These are phyloP conservation scores for Alaudala cheleensis DNA, from an alignment of 2,113 vertebrate genomes.

Conservation along the genomic window DNA sequence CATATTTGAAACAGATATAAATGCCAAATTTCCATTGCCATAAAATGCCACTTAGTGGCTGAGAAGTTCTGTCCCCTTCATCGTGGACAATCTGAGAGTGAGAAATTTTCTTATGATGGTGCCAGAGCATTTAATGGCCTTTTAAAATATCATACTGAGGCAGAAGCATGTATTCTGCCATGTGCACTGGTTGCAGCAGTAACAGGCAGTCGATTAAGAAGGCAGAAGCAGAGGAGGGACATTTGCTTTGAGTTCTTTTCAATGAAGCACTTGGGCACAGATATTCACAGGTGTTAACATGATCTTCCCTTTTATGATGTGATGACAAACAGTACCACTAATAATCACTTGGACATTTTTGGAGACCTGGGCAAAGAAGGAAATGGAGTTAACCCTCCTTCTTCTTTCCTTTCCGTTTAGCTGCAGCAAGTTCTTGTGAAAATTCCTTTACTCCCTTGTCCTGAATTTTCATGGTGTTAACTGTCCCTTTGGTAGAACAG, in stretches of 20 bases:
- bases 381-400: neutral
- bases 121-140: neutral
- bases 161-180: neutral
- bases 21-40: constrained; percentile 28
- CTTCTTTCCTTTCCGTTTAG: neutral
- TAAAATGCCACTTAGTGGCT: neutral
- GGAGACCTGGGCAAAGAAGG: neutral
- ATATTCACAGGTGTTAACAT: neutral
- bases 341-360: neutral
- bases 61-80: neutral
- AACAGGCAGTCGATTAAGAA: neutral
- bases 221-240: neutral
- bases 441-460: neutral
- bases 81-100: neutral
- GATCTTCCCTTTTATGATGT: neutral
- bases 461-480: neutral
- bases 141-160: neutral
- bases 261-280: neutral
- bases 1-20: neutral
- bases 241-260: neutral
- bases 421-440: neutral
- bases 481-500: neutral
- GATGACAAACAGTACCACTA: neutral
- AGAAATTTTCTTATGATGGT: neutral
- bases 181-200: neutral